Evolutionary conservation across 2,113 vertebrate genomes (phyloP), one percentile per base, ranked within the genome.

Genomic region (Arizona elegans): DNA sequence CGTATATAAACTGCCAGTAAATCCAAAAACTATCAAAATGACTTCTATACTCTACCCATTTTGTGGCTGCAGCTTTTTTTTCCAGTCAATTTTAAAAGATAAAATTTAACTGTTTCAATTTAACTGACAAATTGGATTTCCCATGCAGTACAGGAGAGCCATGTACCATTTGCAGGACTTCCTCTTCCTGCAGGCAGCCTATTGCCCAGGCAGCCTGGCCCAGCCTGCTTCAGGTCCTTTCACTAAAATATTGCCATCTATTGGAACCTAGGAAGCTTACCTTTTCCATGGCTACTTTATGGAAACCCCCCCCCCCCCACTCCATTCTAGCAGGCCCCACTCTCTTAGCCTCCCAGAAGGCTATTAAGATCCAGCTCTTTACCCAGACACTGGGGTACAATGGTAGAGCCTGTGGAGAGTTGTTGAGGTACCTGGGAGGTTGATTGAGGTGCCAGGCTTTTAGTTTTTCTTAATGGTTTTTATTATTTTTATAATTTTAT

Each of bases 51-150:
- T 88, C 0, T 33, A 81, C 54, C 23, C 1, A 17, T 43, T 65
- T 50, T 21, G 26, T 26, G 43, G 1, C 29, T 23, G 65, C 24
- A 52, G 90, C 55, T 23, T 87, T 38, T 59, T 33, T 75, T 53
- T 43, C 53, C 62, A 47, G 62, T 90, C 58, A 33, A 47, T 9
- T 86, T 33, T 54, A 52, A 90, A 62, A 43, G 90, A 88, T 21
- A 54, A 54, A 54, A n/a, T 29, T 29, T n/a, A n/a, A 52, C 54
- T 8, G 29, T 53, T 92, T 93, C 89, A 92, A 92, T 92, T 91
- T 70, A 90, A 89, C 92, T 59, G 86, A 81, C 86, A 87, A 43
- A 86, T 59, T 91, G 75, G 70, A n/a, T 26, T 54, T 43, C 9
- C 81, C 86, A 52, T 59, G 15, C 23, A 59, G 59, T 2, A 21